These are phyloP conservation scores for Eulithis prunata DNA, from an alignment of 2,888 invertebrate species.

Conservation along the genomic window DNA sequence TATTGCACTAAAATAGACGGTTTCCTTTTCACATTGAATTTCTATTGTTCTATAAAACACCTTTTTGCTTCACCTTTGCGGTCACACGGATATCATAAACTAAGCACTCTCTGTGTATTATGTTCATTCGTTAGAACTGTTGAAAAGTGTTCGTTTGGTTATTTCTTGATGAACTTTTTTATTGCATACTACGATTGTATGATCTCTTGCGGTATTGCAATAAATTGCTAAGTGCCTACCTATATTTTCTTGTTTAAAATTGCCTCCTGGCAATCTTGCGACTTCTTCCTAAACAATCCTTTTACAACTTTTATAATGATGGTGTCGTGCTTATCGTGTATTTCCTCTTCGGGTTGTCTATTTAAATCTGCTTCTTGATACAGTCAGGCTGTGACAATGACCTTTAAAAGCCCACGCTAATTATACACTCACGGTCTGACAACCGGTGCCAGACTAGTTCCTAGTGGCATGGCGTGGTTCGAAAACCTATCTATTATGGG, in stretches of 20 bases:
- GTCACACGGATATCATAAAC: constrained; percentile 41
- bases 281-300: too few relatives aligned
- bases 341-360: constrained; percentile 42
- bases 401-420: constrained; percentile 82
- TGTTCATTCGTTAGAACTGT: constrained; percentile 30
- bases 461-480: constrained; percentile 60
- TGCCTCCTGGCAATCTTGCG: too few relatives aligned
- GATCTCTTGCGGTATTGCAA: too few relatives aligned
- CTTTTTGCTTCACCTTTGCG: constrained; percentile 25
- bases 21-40: constrained; percentile 3
- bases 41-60: constrained; percentile 24
- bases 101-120: constrained; percentile 17
- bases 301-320: neutral
- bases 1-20: constrained; percentile 3
- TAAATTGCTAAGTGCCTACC: too few relatives aligned
- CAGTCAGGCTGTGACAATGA: constrained; percentile 78
- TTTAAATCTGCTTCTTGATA: constrained; percentile 65
- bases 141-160: constrained; percentile 23
- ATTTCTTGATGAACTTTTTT: neutral
- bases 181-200: too few relatives aligned
- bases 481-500: constrained; percentile 49
- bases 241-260: too few relatives aligned
- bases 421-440: constrained; percentile 71
- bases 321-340: constrained; percentile 2
- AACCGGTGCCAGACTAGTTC: constrained; percentile 68